A percentile compares a stretch with the other conserved stretches of the same genome.
Conservation (phyloP, 2,113 vertebrate species). For the Carlito syrichta region DNA sequence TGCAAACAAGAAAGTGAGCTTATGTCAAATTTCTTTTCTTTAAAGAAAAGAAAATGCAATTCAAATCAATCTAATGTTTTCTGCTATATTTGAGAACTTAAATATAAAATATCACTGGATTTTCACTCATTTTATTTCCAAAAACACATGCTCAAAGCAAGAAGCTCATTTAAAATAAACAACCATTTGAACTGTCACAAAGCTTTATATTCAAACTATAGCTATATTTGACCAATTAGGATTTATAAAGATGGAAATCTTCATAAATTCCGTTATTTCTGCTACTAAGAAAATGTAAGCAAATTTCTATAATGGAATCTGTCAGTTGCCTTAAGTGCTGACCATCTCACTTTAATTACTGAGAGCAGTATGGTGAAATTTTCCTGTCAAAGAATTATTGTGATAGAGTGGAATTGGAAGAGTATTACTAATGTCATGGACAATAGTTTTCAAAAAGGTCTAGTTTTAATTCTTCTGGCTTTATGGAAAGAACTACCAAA, state of each 20-base stretch:
- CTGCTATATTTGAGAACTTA: background rate
- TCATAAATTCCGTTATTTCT: constrained; percentile 33
- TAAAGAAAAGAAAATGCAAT: background rate
- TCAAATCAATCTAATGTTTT: background rate
- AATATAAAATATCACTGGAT: background rate
- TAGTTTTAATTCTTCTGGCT: constrained; percentile 68
- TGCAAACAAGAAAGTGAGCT: background rate
- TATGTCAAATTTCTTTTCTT: background rate
- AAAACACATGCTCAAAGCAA: background rate
- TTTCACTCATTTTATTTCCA: constrained; percentile 27
- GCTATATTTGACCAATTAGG: constrained; percentile 31
- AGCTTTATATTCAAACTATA: background rate
- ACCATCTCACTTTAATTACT: constrained; percentile 38
- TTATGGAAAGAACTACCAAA: constrained; percentile 74
- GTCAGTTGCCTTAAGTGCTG: constrained; percentile 59
- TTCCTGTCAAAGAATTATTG: constrained; percentile 66
- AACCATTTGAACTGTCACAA: background rate
- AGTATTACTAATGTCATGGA: constrained; percentile 67
- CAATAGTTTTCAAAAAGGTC: constrained; percentile 69
- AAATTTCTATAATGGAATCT: constrained; percentile 50
- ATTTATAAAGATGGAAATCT: constrained; percentile 56
- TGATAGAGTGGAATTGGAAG: constrained; percentile 47
- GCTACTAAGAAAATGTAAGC: constrained; percentile 53
- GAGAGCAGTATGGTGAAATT: constrained; percentile 45
- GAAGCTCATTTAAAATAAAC: constrained; percentile 16